Evolutionary conservation across 2,113 vertebrate genomes (phyloP).

Genomic region (Ailuropoda melanoleuca): DNA sequence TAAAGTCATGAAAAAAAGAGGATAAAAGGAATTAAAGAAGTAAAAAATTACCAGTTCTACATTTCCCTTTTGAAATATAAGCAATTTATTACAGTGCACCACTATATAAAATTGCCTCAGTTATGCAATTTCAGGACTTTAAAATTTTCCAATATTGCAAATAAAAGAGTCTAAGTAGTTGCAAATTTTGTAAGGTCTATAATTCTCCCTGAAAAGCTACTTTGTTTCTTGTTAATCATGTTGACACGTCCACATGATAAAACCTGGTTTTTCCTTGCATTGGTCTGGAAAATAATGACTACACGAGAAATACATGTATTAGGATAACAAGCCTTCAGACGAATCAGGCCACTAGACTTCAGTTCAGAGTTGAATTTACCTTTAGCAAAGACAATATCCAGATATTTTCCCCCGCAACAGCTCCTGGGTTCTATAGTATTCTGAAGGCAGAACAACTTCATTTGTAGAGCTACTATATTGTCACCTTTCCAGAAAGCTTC

Average conservation of each 20-base stretch:
- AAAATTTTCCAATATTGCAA: constrained; percentile 37
- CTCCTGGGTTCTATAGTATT: neutral
- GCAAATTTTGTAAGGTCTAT: constrained; percentile 13
- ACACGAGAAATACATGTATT: neutral
- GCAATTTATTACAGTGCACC: neutral
- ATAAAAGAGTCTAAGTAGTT: neutral
- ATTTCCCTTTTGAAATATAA: constrained; percentile 30
- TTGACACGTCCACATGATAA: neutral
- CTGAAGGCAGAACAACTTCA: neutral
- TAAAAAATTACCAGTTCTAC: constrained; percentile 27
- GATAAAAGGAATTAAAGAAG: neutral
- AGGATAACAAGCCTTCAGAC: neutral
- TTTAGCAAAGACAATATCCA: neutral
- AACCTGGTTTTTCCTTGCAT: neutral
- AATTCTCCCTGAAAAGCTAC: neutral
- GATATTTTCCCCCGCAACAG: neutral
- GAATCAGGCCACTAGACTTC: neutral
- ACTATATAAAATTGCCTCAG: neutral
- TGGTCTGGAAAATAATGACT: constrained; percentile 13
- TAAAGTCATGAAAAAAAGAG: neutral
- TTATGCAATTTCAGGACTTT: constrained; percentile 35
- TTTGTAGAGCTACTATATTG: neutral
- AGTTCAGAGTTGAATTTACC: neutral
- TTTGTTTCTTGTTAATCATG: constrained; percentile 41
- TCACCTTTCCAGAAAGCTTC: neutral